Percentiles rank a stretch among this genome's conserved stretches.
Conservation (phyloP, 2,797 vertebrate genomes). For the Sebastes minor region DNA sequence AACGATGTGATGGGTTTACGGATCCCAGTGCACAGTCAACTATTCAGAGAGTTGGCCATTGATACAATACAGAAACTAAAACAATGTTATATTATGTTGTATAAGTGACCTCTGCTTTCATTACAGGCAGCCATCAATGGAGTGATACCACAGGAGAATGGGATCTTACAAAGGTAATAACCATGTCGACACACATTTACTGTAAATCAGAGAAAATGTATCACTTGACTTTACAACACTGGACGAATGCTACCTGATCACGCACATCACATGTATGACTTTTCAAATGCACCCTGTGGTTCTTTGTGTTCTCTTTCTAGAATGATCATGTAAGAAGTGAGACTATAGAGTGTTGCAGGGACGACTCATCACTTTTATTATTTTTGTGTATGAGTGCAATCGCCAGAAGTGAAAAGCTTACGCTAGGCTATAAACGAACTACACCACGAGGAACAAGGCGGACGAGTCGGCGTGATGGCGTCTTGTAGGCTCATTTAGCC, state of each 20-base stretch:
- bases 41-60: not conserved
- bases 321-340: not conserved
- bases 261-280: not conserved
- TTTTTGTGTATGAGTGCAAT: too few species aligned
- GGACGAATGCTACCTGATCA: not conserved
- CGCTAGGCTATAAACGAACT: too few species aligned
- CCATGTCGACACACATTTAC: not conserved
- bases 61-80: not conserved
- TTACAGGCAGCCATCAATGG: conserved; percentile 99
- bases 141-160: conserved; percentile 99
- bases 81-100: not conserved
- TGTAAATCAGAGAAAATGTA: not conserved
- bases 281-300: not conserved
- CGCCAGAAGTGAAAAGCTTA: too few species aligned
- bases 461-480: too few species aligned
- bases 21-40: not conserved
- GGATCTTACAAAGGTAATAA: conserved; percentile 96
- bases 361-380: too few species aligned
- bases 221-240: not conserved
- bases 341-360: too few species aligned
- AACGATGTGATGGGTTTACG: not conserved
- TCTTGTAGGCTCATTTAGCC: too few species aligned
- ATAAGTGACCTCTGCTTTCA: conserved; percentile 46
- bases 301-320: not conserved
- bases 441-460: too few species aligned